These are phyloP conservation scores for Sturnus vulgaris DNA, from an alignment of 2,113 vertebrate genomes.

Conservation along the genomic window DNA sequence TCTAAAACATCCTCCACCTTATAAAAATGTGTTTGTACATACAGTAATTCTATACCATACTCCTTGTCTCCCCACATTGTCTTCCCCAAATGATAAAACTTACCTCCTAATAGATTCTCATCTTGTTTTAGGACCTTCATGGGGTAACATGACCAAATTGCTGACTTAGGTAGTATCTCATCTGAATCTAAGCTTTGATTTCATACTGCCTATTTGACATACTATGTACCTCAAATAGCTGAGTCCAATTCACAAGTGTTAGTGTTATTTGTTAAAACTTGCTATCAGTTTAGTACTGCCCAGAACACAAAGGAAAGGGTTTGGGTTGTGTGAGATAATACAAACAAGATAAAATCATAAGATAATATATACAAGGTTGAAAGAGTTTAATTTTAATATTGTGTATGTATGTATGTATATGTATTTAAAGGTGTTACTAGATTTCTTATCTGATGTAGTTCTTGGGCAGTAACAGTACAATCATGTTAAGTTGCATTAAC, in stretches of 20 bases:
- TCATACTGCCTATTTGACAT: not conserved
- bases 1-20: not conserved
- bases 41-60: not conserved
- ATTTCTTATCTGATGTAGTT: not conserved
- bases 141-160: not conserved
- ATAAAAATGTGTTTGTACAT: not conserved
- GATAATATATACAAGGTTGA: not conserved
- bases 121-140: not conserved
- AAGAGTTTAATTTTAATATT: not conserved
- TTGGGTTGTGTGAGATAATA: not conserved
- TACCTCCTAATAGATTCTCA: not conserved
- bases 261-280: not conserved
- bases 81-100: not conserved
- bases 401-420: not conserved
- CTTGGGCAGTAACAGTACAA: not conserved
- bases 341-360: not conserved
- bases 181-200: not conserved
- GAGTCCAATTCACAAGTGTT: not conserved
- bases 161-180: not conserved
- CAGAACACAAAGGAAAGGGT: not conserved
- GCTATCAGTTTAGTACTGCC: not conserved
- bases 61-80: not conserved
- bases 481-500: not conserved
- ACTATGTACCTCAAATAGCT: not conserved
- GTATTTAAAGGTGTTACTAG: not conserved